Base-by-base conservation (phyloP, 2,113 vertebrate species). In the Callopanchax toddi region DNA sequence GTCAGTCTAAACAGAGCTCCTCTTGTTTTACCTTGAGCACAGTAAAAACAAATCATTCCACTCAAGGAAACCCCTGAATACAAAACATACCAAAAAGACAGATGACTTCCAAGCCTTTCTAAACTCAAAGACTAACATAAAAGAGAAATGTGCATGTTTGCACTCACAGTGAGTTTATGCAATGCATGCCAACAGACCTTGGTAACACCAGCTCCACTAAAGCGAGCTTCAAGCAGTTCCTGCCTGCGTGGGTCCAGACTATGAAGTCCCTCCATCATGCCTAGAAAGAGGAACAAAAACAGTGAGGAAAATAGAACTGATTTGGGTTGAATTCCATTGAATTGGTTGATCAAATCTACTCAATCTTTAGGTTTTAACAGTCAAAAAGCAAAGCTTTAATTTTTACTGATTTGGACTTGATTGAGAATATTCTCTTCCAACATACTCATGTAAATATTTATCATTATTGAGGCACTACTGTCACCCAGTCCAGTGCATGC, bases 261-360 rank as follows among this genome's bases (percentile, higher is more conserved):
- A 64, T 98, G 94, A 92, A 97, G 91, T 91, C 97, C 95, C 93
- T 98, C 96, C 96, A 98, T 98, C 95, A 95, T 95, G 90, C 94
- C 96, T 95, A 77, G 68, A 88, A 79, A 60, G 32, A 3, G 16
- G 70, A 13, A 66, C 18, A 54, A 13, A 76, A 72, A 34, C 79
- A 22, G 32, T 69, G 45, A 70, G 45, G 4, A 26, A 62, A 42
- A 2, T 17, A 21, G 4, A 39, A 29, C 11, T 36, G 20, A 11
- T 4, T 0, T 16, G 17, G 8, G 11, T 23, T 60, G 1, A 22
- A 20, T 56, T 72, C 10, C 29, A 32, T 1, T 4, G 2, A 37
- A 37, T 11, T 9, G 11, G 29, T 32, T 32, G 36, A 37, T 37
- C 12, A 37, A 37, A 37, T 13, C 36, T 37, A 11, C 36, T 37